Conservation (phyloP, 2,797 vertebrate species). For the Rousettus madagascariensis region DNA sequence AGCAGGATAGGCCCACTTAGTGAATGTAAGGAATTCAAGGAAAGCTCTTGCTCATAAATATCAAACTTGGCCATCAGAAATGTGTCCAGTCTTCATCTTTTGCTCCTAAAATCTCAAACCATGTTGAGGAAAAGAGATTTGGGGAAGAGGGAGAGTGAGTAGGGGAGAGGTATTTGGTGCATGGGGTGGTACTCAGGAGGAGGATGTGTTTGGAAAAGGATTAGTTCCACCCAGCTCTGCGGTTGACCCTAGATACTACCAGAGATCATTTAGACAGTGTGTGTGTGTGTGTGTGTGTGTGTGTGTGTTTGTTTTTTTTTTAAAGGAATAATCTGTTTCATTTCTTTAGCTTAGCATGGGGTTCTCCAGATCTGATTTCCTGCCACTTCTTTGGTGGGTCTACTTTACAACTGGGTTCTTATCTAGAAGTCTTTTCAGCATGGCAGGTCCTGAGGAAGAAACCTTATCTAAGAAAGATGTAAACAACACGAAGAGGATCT, state of each 20-base stretch:
- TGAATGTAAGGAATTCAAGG: not conserved
- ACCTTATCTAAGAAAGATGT: not conserved
- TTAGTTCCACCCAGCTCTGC: not conserved
- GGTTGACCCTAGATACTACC: not conserved
- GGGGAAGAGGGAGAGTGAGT: not conserved
- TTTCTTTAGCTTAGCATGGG: not conserved
- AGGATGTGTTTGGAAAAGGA: not conserved
- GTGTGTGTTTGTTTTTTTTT: no score
- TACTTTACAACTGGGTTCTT: not conserved
- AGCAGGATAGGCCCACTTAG: not conserved
- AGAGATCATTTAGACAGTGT: not conserved
- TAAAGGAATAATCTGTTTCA: constrained; percentile 12
- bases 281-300: no score
- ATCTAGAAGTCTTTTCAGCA: not conserved
- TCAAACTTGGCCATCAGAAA: not conserved
- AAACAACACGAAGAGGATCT: not conserved
- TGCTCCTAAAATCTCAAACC: constrained; percentile 36
- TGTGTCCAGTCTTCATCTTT: not conserved
- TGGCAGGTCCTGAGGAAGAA: not conserved
- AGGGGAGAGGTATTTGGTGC: not conserved
- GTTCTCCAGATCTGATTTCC: not conserved
- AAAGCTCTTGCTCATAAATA: not conserved
- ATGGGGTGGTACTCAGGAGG: not conserved
- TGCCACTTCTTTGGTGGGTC: not conserved
- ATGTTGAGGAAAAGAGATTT: not conserved